Evolutionary conservation across 1,140 invertebrate species (phyloP).

Genomic region (Leptopilina clavipes): DNA sequence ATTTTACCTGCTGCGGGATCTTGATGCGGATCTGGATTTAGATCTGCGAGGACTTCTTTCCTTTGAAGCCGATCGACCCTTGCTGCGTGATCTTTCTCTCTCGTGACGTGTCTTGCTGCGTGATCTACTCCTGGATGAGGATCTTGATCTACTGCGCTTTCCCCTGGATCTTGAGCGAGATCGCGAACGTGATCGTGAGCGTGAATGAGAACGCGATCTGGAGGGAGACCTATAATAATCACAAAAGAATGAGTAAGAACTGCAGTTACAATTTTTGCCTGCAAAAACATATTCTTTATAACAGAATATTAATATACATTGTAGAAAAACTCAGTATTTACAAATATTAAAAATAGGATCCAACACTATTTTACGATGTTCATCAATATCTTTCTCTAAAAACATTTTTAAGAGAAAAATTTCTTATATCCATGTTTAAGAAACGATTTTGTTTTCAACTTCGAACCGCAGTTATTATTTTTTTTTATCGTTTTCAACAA

Average conservation of each 20-base stretch:
- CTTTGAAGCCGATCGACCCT: conserved; percentile 75
- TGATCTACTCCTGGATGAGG: conserved; percentile 75
- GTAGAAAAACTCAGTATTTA: too few species aligned
- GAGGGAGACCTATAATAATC: conserved; percentile 66
- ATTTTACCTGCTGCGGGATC: conserved; percentile 69
- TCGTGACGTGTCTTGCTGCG: conserved; percentile 62
- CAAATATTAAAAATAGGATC: too few species aligned
- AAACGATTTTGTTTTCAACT: too few species aligned
- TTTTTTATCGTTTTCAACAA: too few species aligned
- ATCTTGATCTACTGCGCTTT: conserved; percentile 69
- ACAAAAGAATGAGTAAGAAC: conserved; percentile 39
- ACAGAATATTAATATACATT: too few species aligned
- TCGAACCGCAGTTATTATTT: too few species aligned
- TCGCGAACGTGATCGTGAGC: conserved; percentile 73
- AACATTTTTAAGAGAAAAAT: too few species aligned
- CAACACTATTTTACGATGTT: too few species aligned
- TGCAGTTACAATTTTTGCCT: conserved; percentile 35
- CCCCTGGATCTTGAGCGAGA: conserved; percentile 73
- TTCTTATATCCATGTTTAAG: too few species aligned
- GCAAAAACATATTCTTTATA: conserved; percentile 7
- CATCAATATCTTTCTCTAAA: too few species aligned
- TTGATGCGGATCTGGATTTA: conserved; percentile 69
- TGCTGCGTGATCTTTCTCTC: conserved; percentile 72
- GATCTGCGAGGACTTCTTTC: conserved; percentile 71
- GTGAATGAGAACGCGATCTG: conserved; percentile 70